These are phyloP conservation scores for Leucophenga maculata DNA, from an alignment of 2,888 invertebrate genomes.

Conservation along the genomic window DNA sequence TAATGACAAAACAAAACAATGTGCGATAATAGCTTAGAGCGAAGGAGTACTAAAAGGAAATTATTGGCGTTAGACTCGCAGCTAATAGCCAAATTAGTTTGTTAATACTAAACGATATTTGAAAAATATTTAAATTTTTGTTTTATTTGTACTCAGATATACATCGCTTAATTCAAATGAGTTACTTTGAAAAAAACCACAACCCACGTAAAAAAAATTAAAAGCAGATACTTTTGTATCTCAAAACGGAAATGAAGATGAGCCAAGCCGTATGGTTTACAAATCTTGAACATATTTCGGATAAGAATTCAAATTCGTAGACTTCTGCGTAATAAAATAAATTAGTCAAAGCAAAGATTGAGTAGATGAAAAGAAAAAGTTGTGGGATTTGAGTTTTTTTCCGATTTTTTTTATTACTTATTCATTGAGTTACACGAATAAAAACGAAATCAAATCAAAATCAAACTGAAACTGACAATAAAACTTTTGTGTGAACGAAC, in stretches of 20 bases:
- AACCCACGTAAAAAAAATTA: background rate
- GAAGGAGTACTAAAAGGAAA: too few species aligned
- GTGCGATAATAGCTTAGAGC: too few species aligned
- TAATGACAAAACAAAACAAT: background rate
- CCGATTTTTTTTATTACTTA: background rate
- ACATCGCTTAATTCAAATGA: too few species aligned
- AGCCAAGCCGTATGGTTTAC: background rate
- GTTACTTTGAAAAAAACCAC: background rate
- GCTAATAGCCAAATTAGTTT: too few species aligned
- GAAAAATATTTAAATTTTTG: too few species aligned
- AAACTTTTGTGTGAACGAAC: background rate
- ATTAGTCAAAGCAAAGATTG: constrained; percentile 17
- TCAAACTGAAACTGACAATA: constrained; percentile 10
- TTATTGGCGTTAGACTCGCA: too few species aligned
- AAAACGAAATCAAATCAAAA: constrained; percentile 5
- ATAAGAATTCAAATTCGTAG: constrained; percentile 11
- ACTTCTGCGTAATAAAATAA: constrained; percentile 17
- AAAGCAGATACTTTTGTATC: background rate
- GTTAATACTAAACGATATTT: too few species aligned
- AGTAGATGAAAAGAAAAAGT: background rate
- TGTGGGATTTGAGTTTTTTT: background rate
- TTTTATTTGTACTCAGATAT: too few species aligned
- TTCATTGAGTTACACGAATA: background rate
- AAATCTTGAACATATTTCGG: background rate
- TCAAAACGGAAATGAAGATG: constrained; percentile 1